Base-by-base conservation (phyloP, 2,113 vertebrate genomes). In the Cygnus atratus region DNA sequence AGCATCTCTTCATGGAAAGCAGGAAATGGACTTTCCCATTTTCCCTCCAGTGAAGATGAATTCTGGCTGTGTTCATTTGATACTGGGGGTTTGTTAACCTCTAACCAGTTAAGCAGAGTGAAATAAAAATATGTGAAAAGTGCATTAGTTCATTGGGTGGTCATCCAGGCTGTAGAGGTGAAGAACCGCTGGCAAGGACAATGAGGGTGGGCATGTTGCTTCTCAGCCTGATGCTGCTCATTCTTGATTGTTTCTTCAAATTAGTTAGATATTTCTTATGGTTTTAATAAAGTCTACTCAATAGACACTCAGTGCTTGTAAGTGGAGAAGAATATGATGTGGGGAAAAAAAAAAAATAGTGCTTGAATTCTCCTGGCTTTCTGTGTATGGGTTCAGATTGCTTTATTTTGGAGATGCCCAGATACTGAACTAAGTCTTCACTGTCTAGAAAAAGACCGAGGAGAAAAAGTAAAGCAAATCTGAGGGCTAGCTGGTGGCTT, bases 81-180 rank as follows among this genome's bases (percentile, higher is more conserved):
- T 7, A 3, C 9, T 48, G 25, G 28, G 9, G 7, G 43, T 78
- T 88, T 62, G 26, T 48, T 37, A 75, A 31, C 15, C n/a, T 90
- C 18, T n/a, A 59, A 15, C 29, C 62, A 82, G 57, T 5, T 29
- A n/a, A 48, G 37, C 4, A 66, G 17, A 67, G 7, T 63, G 31
- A 83, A 82, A 75, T 54, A 58, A 81, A 73, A 87, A 35, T 3
- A 1, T 26, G 25, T 6, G 1, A 81, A 90, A 92, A 25, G 20
- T n/a, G n/a, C 0, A 0, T n/a, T 67, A 6, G 9, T 59, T 82
- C 18, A 33, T 26, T 35, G 14, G 4, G 19, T 66, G 74, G 9
- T 72, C 46, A 44, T 72, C 46, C 66, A 75, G 62, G 20, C 81
- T 11, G 26, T 6, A 55, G 24, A 76, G 18, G 26, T 63, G 43